phyloP scores from a whole-genome alignment of 2,888 invertebrate genomes.

The Mamestra brassicae region DNA sequence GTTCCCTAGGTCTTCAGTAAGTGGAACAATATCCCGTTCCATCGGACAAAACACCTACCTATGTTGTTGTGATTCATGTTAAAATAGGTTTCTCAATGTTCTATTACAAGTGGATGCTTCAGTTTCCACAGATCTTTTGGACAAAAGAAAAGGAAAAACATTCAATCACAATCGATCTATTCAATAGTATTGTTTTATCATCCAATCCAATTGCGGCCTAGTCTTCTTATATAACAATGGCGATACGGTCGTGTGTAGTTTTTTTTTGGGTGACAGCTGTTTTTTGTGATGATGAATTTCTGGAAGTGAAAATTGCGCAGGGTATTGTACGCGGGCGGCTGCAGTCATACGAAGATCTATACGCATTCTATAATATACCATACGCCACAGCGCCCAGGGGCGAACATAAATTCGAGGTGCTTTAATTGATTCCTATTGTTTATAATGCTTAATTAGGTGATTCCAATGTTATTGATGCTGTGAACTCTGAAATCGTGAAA shows the following conservation, averaged over 20 bases:
- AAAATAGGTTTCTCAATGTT: slow-evolving; percentile 55
- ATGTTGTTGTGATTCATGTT: too few species aligned
- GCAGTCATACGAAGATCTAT: slow-evolving; percentile 63
- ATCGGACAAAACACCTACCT: too few species aligned
- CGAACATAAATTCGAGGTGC: slow-evolving; percentile 53
- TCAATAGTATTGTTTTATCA: slow-evolving; percentile 36
- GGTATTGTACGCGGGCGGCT: slow-evolving; percentile 72
- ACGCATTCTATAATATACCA: slow-evolving; percentile 73
- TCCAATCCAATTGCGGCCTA: not conserved
- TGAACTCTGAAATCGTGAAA: too few species aligned
- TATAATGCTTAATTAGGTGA: too few species aligned
- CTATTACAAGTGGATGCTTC: not conserved
- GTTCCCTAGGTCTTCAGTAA: too few species aligned
- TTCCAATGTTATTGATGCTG: too few species aligned
- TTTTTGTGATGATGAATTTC: slow-evolving; percentile 34
- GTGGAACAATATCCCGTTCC: too few species aligned
- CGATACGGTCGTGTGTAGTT: slow-evolving; percentile 16
- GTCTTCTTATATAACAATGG: slow-evolving; percentile 11
- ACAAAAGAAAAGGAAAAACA: not conserved
- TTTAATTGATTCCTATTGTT: not conserved
- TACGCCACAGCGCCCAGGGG: slow-evolving; percentile 75
- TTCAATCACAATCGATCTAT: not conserved
- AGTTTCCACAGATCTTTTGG: not conserved
- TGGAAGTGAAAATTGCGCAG: slow-evolving; percentile 64
- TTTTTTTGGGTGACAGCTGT: slow-evolving; percentile 11